A percentile compares a stretch with the other conserved stretches of the same genome.
Conservation (phyloP, 2,797 vertebrate genomes). For the Pampus argenteus region DNA sequence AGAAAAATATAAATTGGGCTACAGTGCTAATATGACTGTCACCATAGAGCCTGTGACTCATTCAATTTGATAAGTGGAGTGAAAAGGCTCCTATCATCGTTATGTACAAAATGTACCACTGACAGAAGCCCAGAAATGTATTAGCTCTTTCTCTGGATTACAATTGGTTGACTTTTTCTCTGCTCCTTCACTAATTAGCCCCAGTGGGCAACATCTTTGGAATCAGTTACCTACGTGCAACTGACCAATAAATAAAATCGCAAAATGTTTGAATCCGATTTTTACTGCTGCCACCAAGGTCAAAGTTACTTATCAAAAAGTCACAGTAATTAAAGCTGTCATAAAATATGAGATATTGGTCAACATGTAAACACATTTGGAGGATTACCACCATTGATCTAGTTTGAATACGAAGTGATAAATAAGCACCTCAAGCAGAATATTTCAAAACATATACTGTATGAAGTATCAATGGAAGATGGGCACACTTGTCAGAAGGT, state of each 20-base stretch:
- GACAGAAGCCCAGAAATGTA: conserved; percentile 19
- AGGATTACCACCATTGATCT: conserved; percentile 27
- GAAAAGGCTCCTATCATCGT: conserved; percentile 52
- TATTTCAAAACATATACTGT: conserved; percentile 31
- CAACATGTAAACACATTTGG: conserved; percentile 8
- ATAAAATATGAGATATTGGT: conserved; percentile 10
- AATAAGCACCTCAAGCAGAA: conserved; percentile 28
- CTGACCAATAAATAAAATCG: no score
- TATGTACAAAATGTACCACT: conserved; percentile 23
- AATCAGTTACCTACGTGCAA: not conserved
- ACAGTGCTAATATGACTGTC: conserved; percentile 47
- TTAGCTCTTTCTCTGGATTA: not conserved
- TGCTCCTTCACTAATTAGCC: not conserved
- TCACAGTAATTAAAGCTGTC: not conserved
- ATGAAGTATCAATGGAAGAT: conserved; percentile 35
- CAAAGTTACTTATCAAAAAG: conserved; percentile 7
- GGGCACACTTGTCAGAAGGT: conserved; percentile 39
- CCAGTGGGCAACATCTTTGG: not conserved
- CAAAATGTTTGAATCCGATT: not conserved
- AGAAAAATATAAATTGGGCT: conserved; percentile 38
- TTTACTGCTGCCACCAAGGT: not conserved
- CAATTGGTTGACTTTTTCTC: not conserved
- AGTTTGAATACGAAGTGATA: conserved; percentile 28
- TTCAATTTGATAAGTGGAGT: conserved; percentile 56
- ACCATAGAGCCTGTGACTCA: conserved; percentile 47